phyloP scores from a whole-genome alignment of 2,797 vertebrate species.

The Notoglanidium macrostoma region DNA sequence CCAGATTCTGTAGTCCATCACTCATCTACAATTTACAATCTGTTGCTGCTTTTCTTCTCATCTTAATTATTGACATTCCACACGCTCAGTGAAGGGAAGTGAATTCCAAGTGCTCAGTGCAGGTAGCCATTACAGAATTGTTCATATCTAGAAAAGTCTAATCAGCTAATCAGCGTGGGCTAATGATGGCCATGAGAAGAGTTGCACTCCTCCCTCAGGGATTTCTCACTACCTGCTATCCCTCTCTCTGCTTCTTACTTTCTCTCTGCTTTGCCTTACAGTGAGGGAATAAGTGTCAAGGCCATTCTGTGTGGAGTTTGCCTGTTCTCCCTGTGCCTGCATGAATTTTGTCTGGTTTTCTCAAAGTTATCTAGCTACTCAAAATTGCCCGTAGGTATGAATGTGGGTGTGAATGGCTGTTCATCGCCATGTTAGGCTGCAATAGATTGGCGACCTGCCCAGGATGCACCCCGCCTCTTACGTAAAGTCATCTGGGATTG shows the following conservation, averaged over 20 bases:
- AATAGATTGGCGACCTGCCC: too few relatives aligned
- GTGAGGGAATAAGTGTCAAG: background rate
- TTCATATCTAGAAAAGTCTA: conserved; percentile 16
- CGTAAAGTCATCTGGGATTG: too few relatives aligned
- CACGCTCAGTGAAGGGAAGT: conserved; percentile 13
- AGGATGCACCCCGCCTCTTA: too few relatives aligned
- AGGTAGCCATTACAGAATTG: conserved; percentile 25
- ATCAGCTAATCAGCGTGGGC: background rate
- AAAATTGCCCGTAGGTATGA: too few relatives aligned
- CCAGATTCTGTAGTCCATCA: conserved; percentile 1
- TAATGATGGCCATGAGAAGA: conserved; percentile 29
- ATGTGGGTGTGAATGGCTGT: too few relatives aligned
- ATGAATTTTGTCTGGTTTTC: too few relatives aligned
- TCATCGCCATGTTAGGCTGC: too few relatives aligned
- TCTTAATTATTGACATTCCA: conserved; percentile 38
- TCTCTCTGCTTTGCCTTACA: background rate
- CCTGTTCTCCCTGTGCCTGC: too few relatives aligned
- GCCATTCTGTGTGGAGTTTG: too few relatives aligned
- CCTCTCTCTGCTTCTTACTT: conserved; percentile 11
- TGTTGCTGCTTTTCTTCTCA: conserved; percentile 47
- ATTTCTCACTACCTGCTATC: conserved; percentile 1
- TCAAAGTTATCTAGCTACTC: too few relatives aligned
- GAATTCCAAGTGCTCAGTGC: background rate
- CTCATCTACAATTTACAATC: conserved; percentile 45
- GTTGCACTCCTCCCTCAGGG: conserved; percentile 16